These are phyloP conservation scores for Potamarius usumacintae DNA, from an alignment of 2,113 vertebrate genomes.

Conservation along the genomic window DNA sequence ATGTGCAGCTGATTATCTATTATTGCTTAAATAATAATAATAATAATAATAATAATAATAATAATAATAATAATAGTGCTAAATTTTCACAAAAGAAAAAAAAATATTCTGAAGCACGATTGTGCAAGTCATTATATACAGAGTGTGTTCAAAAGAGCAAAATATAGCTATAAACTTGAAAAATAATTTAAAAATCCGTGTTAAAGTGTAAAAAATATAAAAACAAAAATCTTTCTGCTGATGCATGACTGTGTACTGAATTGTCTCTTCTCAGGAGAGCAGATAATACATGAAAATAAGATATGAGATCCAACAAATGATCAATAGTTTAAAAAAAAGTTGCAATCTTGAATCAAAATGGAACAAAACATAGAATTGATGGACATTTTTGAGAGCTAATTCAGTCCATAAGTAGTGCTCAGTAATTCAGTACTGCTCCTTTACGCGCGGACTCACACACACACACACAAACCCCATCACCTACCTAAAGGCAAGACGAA, in stretches of 20 bases:
- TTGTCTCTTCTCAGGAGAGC: neutral
- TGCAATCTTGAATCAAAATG: neutral
- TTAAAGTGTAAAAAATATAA: neutral
- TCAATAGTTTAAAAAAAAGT: neutral
- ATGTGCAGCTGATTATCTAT: neutral
- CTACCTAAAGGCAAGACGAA: conserved; percentile 92
- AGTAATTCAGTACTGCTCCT: neutral
- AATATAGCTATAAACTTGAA: neutral
- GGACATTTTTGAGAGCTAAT: neutral
- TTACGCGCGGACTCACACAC: neutral
- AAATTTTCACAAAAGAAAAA: neutral
- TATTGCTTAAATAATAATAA: neutral
- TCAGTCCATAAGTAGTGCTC: neutral
- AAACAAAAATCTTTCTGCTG: neutral
- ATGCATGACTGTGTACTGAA: neutral
- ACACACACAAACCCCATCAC: conserved; percentile 59
- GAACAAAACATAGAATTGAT: neutral
- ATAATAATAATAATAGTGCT: neutral
- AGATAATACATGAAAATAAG: no score
- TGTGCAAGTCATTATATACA: neutral
- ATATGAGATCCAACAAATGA: neutral
- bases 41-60: neutral
- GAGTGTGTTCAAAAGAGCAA: neutral
- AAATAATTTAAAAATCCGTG: neutral
- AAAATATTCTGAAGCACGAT: neutral